Evolutionary conservation across 2,797 vertebrate genomes (phyloP).

Genomic region (Rhinichthys osculus): DNA sequence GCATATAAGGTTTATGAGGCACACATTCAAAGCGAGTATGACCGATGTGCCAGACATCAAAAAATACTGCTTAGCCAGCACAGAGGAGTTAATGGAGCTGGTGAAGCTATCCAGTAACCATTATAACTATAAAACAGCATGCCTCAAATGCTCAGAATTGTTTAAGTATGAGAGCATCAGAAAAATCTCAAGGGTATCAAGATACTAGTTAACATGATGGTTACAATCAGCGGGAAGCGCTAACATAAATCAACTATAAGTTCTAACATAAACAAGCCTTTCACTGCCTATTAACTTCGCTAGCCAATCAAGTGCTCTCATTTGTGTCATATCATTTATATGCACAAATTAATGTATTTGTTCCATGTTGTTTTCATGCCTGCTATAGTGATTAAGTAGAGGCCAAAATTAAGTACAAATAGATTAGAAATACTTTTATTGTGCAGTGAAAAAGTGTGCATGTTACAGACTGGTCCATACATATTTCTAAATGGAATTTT

Average conservation of each 20-base stretch:
- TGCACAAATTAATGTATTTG: not conserved
- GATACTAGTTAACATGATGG: conserved; percentile 12
- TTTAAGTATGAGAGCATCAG: not conserved
- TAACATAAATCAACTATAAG: conserved; percentile 15
- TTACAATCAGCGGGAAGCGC: not conserved
- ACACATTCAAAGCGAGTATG: conserved; percentile 41
- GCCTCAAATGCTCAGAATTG: conserved; percentile 31
- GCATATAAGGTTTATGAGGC: conserved; percentile 17
- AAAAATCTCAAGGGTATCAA: conserved; percentile 23
- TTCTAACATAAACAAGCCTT: not conserved
- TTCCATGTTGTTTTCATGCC: not conserved
- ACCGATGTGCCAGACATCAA: conserved; percentile 53
- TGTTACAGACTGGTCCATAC: not conserved
- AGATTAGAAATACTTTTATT: not conserved
- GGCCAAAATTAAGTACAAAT: too few species aligned
- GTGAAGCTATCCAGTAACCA: conserved; percentile 6
- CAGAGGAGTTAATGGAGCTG: conserved; percentile 53
- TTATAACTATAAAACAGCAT: conserved; percentile 44
- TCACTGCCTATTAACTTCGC: conserved; percentile 4
- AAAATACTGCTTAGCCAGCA: conserved; percentile 52
- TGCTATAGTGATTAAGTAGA: not conserved
- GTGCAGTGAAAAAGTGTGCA: not conserved
- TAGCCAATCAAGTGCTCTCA: not conserved
- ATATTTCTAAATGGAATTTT: not conserved
- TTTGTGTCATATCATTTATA: conserved; percentile 13